Evolutionary conservation across 2,888 invertebrate genomes (phyloP), one percentile per base, ranked within the genome.

Genomic region (Drosophila silvestris): DNA sequence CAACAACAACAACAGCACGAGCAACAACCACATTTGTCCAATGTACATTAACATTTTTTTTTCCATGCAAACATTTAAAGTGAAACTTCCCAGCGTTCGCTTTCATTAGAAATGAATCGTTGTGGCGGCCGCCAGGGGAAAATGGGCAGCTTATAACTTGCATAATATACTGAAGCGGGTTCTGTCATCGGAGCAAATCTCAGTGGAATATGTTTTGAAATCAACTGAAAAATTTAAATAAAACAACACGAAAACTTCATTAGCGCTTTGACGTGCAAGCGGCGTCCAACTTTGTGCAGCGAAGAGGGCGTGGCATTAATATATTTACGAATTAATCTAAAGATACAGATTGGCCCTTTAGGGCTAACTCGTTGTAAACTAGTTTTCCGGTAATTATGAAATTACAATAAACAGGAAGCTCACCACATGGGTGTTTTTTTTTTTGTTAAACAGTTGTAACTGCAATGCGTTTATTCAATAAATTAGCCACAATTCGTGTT

Each of bases 81-180:
- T 85, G 88, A 82, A 86, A 85, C 80, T 89, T 85, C 68, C 70
- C 71, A 78, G 73, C 91, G 77, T 77, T 89, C 84, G 80, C 90
- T 91, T 89, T 90, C 88, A 83, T 89, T 87, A 83, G 89, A 85
- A 90, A 89, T 89, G 78, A 75, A 52, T 81, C 78, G 69, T 59
- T 56, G 19, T 33, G 16, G 16, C 26, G 39, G 51, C 14, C 41
- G 44, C 33, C 28, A 12, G 28, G 61, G 41, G 39, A 28, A 47
- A 35, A 47, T 37, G 33, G 9, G 33, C 70, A 51, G 63, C 56
- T 63, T 59, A 56, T 44, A 52, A 33, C 70, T 79, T 79, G 73
- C 79, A 70, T 79, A 79, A 79, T 61, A 69, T 51, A 58, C 57
- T 65, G 64, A 64, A 73, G 77, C 81, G 62, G 56, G 77, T 81